Conservation (phyloP, 2,113 vertebrate species). For the Hypomesus transpacificus region DNA sequence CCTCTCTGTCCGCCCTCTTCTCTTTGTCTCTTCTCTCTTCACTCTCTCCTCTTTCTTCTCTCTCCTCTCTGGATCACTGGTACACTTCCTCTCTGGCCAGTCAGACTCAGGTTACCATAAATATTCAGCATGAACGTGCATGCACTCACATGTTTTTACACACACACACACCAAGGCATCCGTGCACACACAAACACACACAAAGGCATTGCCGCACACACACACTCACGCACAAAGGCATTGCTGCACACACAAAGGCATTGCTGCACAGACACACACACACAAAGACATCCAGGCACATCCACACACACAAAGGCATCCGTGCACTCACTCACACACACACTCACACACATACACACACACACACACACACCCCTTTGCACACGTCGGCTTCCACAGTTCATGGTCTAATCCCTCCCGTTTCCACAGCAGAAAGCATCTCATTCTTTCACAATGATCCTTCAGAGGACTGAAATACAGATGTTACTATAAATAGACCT, state of each 20-base stretch:
- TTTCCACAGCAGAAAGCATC: constrained; percentile 48
- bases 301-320: neutral
- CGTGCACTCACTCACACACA: constrained; percentile 11
- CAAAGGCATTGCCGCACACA: neutral
- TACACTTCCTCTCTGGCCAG: constrained; percentile 3
- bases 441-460: constrained; percentile 38
- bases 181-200: constrained; percentile 13
- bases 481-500: constrained; percentile 60
- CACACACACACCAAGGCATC: neutral
- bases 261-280: neutral
- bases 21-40: neutral
- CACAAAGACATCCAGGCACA: neutral
- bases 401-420: constrained; percentile 51
- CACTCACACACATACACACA: neutral
- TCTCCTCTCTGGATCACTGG: neutral
- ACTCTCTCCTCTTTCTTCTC: neutral
- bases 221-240: neutral
- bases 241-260: neutral
- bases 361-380: constrained; percentile 4
- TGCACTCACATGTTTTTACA: neutral
- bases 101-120: constrained; percentile 29
- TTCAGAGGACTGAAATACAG: constrained; percentile 42
- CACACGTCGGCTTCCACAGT: constrained; percentile 16
- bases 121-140: constrained; percentile 39
- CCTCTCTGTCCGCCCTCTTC: neutral